phyloP scores from a whole-genome alignment of 2,888 invertebrate genomes.

The Gastrophysa polygoni region DNA sequence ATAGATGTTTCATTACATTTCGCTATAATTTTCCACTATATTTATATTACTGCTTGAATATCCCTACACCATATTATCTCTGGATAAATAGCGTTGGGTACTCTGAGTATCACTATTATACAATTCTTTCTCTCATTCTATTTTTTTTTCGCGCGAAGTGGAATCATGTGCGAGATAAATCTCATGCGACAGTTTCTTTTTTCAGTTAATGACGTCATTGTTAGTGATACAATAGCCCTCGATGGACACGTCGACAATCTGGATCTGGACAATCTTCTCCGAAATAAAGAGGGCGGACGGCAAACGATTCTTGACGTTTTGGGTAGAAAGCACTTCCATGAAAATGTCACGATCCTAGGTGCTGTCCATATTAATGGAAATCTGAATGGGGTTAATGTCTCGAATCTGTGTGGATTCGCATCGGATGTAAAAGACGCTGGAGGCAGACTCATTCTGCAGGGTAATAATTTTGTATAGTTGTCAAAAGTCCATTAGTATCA shows the following conservation, averaged over 20 bases:
- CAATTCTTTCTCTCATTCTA: no score
- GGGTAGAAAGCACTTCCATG: conserved; percentile 49
- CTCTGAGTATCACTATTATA: no score
- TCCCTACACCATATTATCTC: no score
- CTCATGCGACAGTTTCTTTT: conserved; percentile 20
- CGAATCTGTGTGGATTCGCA: conserved; percentile 49
- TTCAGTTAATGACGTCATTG: conserved; percentile 41
- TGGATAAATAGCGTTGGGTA: no score
- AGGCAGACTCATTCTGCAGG: conserved; percentile 50
- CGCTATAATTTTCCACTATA: no score
- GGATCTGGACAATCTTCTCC: conserved; percentile 58
- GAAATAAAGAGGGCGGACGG: conserved; percentile 33
- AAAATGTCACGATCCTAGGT: conserved; percentile 48
- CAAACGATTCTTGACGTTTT: conserved; percentile 43
- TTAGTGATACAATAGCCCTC: conserved; percentile 41
- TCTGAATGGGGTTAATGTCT: conserved; percentile 47
- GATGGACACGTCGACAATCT: conserved; percentile 54
- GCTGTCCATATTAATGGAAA: conserved; percentile 42
- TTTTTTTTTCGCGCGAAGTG: conserved; percentile 6
- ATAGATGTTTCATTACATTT: no score
- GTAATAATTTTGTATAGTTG: conserved; percentile 39
- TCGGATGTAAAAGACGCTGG: conserved; percentile 39
- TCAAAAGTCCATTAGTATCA: conserved; percentile 2
- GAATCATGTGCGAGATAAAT: conserved; percentile 8
- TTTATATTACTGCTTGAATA: no score